Percentiles rank a stretch among this genome's conserved stretches.
phyloP scores from a whole-genome alignment of 2,797 vertebrate genomes.

The Pogonophryne albipinna region DNA sequence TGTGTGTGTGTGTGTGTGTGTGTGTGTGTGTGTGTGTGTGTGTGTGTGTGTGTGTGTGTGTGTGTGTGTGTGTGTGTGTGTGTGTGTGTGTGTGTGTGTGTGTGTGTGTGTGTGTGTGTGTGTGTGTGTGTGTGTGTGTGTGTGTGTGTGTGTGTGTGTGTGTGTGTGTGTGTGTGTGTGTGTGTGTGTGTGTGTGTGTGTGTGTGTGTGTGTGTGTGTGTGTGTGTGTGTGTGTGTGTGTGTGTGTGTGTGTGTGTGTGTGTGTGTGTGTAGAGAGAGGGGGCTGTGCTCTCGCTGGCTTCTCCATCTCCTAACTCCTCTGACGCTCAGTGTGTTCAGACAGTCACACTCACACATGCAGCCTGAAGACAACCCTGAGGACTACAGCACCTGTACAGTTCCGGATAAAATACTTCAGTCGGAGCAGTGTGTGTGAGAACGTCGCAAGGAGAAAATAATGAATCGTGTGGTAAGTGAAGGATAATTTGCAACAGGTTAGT shows the following conservation, averaged over 20 bases:
- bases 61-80: not conserved
- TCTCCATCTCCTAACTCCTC: slow-evolving; percentile 71
- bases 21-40: not conserved
- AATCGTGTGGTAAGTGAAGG: slow-evolving; percentile 22
- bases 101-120: slow-evolving; percentile 5
- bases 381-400: slow-evolving; percentile 20
- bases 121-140: slow-evolving; percentile 13
- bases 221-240: slow-evolving; percentile 16
- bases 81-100: not conserved
- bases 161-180: not conserved
- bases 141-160: not conserved
- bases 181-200: slow-evolving; percentile 14
- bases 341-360: slow-evolving; percentile 25
- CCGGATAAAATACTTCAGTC: slow-evolving; percentile 7
- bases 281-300: slow-evolving; percentile 65
- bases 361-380: slow-evolving; percentile 43
- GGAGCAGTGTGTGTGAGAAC: slow-evolving; percentile 20
- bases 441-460: slow-evolving; percentile 40
- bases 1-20: not conserved
- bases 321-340: slow-evolving; percentile 34
- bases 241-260: not conserved
- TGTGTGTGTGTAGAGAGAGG: slow-evolving; percentile 30
- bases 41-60: not conserved
- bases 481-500: slow-evolving; percentile 66
- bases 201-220: slow-evolving; percentile 11